A percentile compares a stretch with the other conserved stretches of the same genome.
Conservation (phyloP, 2,888 invertebrate species). For the Megastigmus dorsalis region DNA sequence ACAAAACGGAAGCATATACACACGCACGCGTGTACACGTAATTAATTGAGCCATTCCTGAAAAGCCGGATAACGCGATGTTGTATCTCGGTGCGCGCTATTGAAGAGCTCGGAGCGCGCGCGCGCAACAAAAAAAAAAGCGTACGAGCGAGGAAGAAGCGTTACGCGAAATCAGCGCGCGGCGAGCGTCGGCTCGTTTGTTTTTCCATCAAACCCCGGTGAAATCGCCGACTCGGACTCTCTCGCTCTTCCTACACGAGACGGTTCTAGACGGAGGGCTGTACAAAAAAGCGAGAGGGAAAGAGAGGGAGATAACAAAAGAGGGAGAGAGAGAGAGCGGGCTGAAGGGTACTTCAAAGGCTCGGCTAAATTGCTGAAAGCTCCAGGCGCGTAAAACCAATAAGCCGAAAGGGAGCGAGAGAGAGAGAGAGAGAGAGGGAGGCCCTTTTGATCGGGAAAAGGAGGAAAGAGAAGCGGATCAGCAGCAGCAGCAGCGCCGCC, state of each 20-base stretch:
- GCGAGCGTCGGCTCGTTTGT: slow-evolving; percentile 18
- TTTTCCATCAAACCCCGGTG: slow-evolving; percentile 47
- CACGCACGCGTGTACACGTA: too few relatives aligned
- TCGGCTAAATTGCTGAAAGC: slow-evolving; percentile 62
- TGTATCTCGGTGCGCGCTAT: slow-evolving; percentile 1
- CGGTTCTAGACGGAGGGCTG: background rate
- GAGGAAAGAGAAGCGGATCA: slow-evolving; percentile 37
- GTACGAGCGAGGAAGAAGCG: too few relatives aligned
- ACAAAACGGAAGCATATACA: too few relatives aligned
- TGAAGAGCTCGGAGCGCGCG: slow-evolving; percentile 19
- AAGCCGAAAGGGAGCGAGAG: slow-evolving; percentile 54
- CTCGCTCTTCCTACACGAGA: too few relatives aligned
- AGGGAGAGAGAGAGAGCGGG: background rate
- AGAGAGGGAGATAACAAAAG: background rate
- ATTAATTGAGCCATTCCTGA: slow-evolving; percentile 41
- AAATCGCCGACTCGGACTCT: slow-evolving; percentile 59
- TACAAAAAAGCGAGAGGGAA: slow-evolving; percentile 3
- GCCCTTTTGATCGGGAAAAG: slow-evolving; percentile 63
- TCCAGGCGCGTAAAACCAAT: slow-evolving; percentile 63
- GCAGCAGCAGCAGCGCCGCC: too few relatives aligned
- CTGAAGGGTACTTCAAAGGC: slow-evolving; percentile 56
- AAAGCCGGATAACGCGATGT: background rate
- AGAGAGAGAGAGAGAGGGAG: too few relatives aligned
- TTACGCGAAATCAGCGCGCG: background rate
- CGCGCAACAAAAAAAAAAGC: background rate